Evolutionary conservation across 2,888 invertebrate genomes (phyloP).

Genomic region (Latrodectus elegans): DNA sequence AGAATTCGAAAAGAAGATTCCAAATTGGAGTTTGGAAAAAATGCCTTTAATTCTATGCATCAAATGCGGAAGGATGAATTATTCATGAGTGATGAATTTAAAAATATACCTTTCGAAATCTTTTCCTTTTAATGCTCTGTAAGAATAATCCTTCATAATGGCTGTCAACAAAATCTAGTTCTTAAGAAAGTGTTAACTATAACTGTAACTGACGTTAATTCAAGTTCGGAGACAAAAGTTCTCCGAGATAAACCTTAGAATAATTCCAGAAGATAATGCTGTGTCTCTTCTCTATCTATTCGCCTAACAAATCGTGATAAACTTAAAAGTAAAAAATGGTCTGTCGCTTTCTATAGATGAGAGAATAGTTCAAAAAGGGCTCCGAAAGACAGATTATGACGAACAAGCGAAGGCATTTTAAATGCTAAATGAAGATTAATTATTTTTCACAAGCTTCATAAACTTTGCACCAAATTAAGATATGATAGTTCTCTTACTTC

Average conservation of each 20-base stretch:
- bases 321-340: not conserved
- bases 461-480: not conserved
- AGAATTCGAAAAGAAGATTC: not conserved
- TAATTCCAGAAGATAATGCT: not conserved
- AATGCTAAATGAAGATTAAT: constrained; percentile 43
- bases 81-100: not conserved
- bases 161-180: constrained; percentile 24
- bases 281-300: too few species aligned
- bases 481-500: not conserved
- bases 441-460: not conserved
- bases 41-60: not conserved
- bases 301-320: too few species aligned
- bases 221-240: constrained; percentile 1
- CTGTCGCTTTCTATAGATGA: constrained; percentile 14
- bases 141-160: not conserved
- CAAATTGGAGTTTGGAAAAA: not conserved
- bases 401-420: not conserved
- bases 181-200: constrained; percentile 28
- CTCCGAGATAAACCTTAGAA: constrained; percentile 3
- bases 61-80: not conserved
- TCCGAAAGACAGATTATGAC: not conserved
- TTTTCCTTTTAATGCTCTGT: not conserved
- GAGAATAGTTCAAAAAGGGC: constrained; percentile 3
- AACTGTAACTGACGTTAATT: constrained; percentile 41
- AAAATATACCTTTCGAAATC: too few species aligned